Evolutionary conservation across 1,140 invertebrate species (phyloP), one percentile per base, ranked within the genome.

Genomic region (Drosophila melanogaster): DNA sequence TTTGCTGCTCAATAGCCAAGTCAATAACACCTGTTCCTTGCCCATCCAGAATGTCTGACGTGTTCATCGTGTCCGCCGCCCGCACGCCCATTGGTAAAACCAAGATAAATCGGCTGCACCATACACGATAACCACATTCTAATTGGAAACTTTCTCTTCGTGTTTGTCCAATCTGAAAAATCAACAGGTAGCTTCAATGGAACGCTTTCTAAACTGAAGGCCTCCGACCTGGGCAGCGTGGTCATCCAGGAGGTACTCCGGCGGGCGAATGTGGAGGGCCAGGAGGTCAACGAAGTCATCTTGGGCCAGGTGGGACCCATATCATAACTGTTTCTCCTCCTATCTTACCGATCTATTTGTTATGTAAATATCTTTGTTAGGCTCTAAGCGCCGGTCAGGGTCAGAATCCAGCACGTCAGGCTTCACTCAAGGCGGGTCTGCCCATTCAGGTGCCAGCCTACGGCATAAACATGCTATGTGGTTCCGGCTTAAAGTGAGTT

Each of bases 341-440:
- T 19, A 26, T 55, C 40, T 54, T 49, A 41, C 74, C 49, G 26
- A 35, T 60, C n/a, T 55, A 26, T 33, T 66, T 81, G 57, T 77
- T 62, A 75, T 77, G 73, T 74, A 83, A 77, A 75, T 71, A n/a
- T 69, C 22, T 53, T 57, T 30, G n/a, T 6, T 77, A 96, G 96
- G 93, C 94, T 26, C 87, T 96, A 40, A 94, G 93, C 40, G 94
- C 95, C 41, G 95, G 94, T 7, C 95, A 97, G 92, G 97, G 97
- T 24, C 97, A 97, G 93, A 98, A 98, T 93, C 96, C 97, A 59
- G 96, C 96, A 0, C 93, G 97, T 72, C 97, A 98, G 92, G 96
- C 97, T 43, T 93, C 96, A 12, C 92, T 97, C 3, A 94, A 94
- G 77, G 96, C 96, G 53, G 96, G 96, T n/a, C 91, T 98, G 77